Conservation (phyloP, 2,797 vertebrate species). For the Chaetodon trifasciatus region DNA sequence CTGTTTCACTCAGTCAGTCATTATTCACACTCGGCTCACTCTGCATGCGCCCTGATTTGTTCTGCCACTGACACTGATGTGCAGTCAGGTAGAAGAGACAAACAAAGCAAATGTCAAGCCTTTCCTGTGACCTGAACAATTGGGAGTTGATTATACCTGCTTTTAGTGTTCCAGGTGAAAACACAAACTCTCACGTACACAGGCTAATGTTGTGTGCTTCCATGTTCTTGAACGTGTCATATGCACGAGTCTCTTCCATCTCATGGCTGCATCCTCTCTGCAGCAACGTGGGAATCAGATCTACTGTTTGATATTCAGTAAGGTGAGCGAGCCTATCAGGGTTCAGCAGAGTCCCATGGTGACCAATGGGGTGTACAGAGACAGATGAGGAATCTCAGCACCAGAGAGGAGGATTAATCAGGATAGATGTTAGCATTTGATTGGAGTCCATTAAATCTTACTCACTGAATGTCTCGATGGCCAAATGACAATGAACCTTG, state of each 20-base stretch:
- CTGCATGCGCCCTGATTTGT: constrained; percentile 58
- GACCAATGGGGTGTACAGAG: constrained; percentile 51
- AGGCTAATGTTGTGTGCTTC: constrained; percentile 12
- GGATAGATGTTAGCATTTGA: constrained; percentile 62
- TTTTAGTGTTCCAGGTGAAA: constrained; percentile 15
- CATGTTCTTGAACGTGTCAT: constrained; percentile 23
- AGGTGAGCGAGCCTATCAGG: constrained; percentile 47
- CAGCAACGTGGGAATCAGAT: constrained; percentile 48
- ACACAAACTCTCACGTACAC: neutral
- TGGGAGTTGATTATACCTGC: constrained; percentile 50
- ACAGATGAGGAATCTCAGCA: constrained; percentile 52
- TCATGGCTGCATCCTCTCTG: constrained; percentile 33
- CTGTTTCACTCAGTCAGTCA: constrained; percentile 22
- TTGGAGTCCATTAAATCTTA: constrained; percentile 56
- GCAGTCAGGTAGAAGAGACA: constrained; percentile 66
- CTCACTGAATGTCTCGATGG: constrained; percentile 22
- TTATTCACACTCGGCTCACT: constrained; percentile 51
- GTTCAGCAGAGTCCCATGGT: constrained; percentile 40
- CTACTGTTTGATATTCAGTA: constrained; percentile 50
- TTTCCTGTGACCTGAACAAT: constrained; percentile 59
- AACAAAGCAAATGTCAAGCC: constrained; percentile 67
- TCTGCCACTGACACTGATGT: constrained; percentile 59
- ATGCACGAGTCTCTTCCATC: constrained; percentile 35
- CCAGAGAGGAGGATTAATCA: constrained; percentile 53
- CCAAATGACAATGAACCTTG: constrained; percentile 28